phyloP scores from a whole-genome alignment of 1,140 invertebrate species.

The Trichogramma pretiosum region DNA sequence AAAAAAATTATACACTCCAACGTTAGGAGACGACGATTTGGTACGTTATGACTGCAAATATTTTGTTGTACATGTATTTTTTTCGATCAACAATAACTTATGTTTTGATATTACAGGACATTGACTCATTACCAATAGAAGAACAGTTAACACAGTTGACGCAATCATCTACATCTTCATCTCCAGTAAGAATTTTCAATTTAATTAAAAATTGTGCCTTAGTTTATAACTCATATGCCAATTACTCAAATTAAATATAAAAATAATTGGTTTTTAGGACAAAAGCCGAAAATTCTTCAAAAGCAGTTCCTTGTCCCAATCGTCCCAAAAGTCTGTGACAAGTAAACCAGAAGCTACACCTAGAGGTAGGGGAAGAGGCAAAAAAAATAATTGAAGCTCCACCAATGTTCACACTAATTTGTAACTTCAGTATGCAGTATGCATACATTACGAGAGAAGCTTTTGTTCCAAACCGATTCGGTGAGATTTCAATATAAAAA shows the following conservation, averaged over 20 bases:
- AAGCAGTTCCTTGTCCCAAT: no score
- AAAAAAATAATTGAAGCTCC: no score
- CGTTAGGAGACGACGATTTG: constrained; percentile 14
- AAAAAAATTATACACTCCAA: constrained; percentile 12
- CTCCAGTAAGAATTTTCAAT: constrained; percentile 2
- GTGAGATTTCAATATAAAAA: no score
- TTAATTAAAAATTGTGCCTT: neutral
- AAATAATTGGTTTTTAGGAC: constrained; percentile 1
- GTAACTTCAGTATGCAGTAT: no score
- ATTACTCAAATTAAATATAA: neutral
- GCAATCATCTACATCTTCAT: constrained; percentile 1
- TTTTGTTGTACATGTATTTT: neutral
- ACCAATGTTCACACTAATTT: no score
- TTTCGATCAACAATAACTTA: constrained; percentile 2
- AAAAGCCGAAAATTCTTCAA: constrained; percentile 13
- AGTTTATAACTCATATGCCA: neutral
- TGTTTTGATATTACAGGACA: constrained; percentile 7
- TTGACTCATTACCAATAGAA: constrained; percentile 10
- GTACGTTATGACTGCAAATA: neutral
- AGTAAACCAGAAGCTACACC: constrained; percentile 6
- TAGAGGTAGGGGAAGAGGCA: constrained; percentile 3
- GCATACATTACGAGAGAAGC: no score
- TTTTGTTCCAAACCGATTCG: no score
- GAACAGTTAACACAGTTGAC: constrained; percentile 12
- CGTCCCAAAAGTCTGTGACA: neutral